Evolutionary conservation across 2,113 vertebrate genomes (phyloP).

Genomic region (Marmota flaviventris): DNA sequence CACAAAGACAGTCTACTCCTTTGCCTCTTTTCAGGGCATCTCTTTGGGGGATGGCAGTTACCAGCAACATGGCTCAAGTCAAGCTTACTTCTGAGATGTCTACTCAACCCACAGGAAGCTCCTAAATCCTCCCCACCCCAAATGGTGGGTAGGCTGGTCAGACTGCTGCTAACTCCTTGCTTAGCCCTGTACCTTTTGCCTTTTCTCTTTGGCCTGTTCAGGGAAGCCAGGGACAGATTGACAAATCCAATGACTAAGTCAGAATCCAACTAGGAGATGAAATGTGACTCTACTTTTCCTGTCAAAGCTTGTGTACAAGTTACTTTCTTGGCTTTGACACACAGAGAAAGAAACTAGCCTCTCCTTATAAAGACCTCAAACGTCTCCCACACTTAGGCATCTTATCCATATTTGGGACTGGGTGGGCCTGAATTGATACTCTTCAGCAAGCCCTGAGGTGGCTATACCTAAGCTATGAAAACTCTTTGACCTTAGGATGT

Average conservation of each 20-base stretch:
- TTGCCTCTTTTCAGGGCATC: neutral
- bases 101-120: neutral
- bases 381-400: neutral
- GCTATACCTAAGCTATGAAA: neutral
- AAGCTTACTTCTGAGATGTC: neutral
- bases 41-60: neutral
- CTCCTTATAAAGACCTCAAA: neutral
- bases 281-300: neutral
- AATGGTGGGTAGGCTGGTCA: neutral
- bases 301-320: neutral
- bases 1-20: neutral
- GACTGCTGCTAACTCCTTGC: neutral
- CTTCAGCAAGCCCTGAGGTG: neutral
- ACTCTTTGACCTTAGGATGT: neutral
- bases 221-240: neutral
- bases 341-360: slow-evolving; percentile 11
- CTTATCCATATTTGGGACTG: neutral
- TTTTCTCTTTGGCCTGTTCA: slow-evolving; percentile 37
- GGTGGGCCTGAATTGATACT: neutral
- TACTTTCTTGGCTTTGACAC: neutral
- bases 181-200: neutral
- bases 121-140: neutral
- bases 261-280: neutral
- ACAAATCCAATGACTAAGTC: slow-evolving; percentile 9
- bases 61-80: neutral